Percentiles rank a stretch among this genome's conserved stretches.
These are phyloP conservation scores for Columba livia DNA, from an alignment of 2,113 vertebrate species.

Conservation along the genomic window DNA sequence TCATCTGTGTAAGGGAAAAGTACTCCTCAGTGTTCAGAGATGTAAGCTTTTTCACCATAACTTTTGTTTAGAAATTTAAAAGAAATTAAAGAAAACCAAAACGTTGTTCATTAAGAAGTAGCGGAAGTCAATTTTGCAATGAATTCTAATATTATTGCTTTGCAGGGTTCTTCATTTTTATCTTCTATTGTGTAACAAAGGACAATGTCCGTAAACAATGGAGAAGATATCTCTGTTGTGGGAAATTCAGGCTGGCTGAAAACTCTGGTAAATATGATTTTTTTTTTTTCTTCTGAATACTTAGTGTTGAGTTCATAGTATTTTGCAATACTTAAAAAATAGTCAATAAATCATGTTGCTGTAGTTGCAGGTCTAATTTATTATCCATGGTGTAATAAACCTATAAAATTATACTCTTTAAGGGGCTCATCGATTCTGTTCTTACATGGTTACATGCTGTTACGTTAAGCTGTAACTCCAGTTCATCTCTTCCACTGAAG, in stretches of 20 bases:
- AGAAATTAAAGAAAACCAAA: background rate
- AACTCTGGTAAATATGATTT: conserved; percentile 83
- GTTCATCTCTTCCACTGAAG: background rate
- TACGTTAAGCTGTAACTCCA: background rate
- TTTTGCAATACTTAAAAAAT: background rate
- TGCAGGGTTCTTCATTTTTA: conserved; percentile 92
- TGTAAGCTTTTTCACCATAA: background rate
- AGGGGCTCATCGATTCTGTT: background rate
- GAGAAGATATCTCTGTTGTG: conserved; percentile 92
- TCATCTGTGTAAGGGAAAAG: background rate
- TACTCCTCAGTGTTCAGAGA: background rate
- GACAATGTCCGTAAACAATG: conserved; percentile 93
- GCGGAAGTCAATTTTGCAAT: background rate
- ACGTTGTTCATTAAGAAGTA: background rate
- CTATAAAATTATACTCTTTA: background rate
- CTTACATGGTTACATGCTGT: background rate
- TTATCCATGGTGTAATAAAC: background rate
- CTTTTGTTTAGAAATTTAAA: background rate
- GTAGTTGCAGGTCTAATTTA: background rate
- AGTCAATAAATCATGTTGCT: background rate
- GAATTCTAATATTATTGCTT: background rate
- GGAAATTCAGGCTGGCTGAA: conserved; percentile 87
- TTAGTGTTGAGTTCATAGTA: background rate
- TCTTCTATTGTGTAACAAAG: conserved; percentile 94
- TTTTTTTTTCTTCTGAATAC: background rate